Base-by-base conservation (phyloP, 1,140 invertebrate genomes). In the Lucilia cuprina region DNA sequence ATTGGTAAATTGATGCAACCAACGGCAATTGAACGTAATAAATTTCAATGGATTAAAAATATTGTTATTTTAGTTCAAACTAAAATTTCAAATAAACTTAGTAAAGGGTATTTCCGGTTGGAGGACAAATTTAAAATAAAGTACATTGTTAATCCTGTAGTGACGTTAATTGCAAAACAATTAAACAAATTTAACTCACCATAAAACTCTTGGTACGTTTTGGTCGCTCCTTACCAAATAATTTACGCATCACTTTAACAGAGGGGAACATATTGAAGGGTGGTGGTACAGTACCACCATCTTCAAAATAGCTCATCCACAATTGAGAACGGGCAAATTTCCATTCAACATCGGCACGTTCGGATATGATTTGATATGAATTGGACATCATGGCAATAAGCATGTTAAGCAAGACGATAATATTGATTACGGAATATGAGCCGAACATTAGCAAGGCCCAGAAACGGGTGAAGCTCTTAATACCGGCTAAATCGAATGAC, bases 341-440 rank as follows among this genome's bases (percentile, higher is more conserved):
- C 97, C 97, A 98, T 92, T 98, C 97, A 0, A 94, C 94, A 87
- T 98, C 97, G 12, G 96, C 94, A 86, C 96, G 93, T 94, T 97
- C 95, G 85, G 96, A 97, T 86, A 98, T 98, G 49, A 96, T 96
- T 92, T 97, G 96, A 91, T 98, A 98, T 0, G 97, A 98, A 91
- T 97, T 98, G 50, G 96, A 97, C 97, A 98, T 98, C 97, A 98
- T 98, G 87, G 97, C 97, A 90, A 98, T 98, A 7, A 98, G 94
- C 94, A 98, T 96, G 92, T 98, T 98, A 49, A 98, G 93, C 2
- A 98, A 92, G 0, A 98, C 97, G 86, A 98, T 97, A 82, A 98
- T 95, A 86, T 97, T 98, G 90, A 98, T 98, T 75, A 97, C 96
- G 55, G 96, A 96, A 89, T 97, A 98, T 0, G 95, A 96, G 35